These are phyloP conservation scores for Cyrtorhinus lividipennis DNA, from an alignment of 1,140 invertebrate species.

Conservation along the genomic window DNA sequence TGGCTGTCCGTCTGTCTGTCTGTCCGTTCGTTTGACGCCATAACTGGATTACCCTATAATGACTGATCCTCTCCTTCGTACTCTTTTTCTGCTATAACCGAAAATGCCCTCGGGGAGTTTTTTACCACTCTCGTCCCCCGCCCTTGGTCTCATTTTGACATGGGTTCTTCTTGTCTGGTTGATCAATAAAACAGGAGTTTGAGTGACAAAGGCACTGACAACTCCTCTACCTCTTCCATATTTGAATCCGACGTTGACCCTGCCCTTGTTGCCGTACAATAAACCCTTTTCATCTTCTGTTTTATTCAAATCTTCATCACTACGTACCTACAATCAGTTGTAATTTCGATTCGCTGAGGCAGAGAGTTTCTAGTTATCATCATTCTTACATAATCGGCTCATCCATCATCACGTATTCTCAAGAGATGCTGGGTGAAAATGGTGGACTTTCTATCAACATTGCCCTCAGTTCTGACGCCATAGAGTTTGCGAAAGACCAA, in stretches of 20 bases:
- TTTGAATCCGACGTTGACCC: neutral
- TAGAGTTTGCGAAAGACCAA: too few species aligned
- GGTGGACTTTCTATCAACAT: too few species aligned
- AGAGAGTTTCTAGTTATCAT: too few species aligned
- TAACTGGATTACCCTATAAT: constrained; percentile 8
- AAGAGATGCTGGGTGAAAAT: too few species aligned
- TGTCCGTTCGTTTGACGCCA: constrained; percentile 1
- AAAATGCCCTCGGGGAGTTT: neutral
- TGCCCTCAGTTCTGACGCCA: too few species aligned
- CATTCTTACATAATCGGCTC: too few species aligned
- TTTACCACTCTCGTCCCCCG: neutral
- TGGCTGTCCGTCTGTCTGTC: constrained; percentile 6
- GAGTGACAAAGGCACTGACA: constrained; percentile 7
- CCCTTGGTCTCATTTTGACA: neutral
- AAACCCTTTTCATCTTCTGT: constrained; percentile 5
- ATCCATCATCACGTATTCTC: too few species aligned
- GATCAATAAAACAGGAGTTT: constrained; percentile 3
- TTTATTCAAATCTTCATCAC: neutral
- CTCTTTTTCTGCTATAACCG: neutral
- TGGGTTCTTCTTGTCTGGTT: neutral
- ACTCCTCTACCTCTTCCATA: constrained; percentile 2
- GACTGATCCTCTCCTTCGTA: neutral
- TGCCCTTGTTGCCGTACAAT: neutral
- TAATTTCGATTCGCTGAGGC: too few species aligned
- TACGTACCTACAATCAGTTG: too few species aligned